phyloP scores from a whole-genome alignment of 53 echinoderm and acorn worm genomes.

The Arbacia lixula region DNA sequence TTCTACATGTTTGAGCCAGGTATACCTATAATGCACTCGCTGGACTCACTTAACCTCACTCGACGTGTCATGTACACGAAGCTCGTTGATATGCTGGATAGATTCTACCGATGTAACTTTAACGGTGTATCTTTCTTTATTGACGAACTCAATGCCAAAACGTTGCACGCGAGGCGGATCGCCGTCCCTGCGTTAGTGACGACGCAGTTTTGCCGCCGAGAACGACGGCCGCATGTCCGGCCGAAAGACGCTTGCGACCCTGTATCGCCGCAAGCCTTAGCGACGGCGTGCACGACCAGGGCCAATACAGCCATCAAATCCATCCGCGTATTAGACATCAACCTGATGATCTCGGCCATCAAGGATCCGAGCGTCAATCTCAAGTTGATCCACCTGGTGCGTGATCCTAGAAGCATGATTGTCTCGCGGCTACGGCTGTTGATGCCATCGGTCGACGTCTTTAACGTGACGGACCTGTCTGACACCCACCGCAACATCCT shows the following conservation, averaged over 20 bases:
- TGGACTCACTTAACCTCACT: conserved; percentile 56
- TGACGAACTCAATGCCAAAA: conserved; percentile 44
- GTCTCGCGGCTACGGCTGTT: conserved; percentile 71
- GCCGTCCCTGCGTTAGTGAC: conserved; percentile 58
- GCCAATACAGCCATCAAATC: conserved; percentile 72
- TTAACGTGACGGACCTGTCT: conserved; percentile 55
- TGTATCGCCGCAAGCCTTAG: conserved; percentile 35
- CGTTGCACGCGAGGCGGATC: conserved; percentile 28
- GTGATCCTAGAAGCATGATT: conserved; percentile 89
- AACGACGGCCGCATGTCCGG: neutral
- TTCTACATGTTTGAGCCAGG: conserved; percentile 97
- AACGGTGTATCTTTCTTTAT: conserved; percentile 65
- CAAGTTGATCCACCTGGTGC: conserved; percentile 87
- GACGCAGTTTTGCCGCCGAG: conserved; percentile 40
- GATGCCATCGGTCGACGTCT: conserved; percentile 20
- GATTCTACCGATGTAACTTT: conserved; percentile 69
- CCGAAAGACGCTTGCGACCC: conserved; percentile 44
- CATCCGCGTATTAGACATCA: conserved; percentile 76
- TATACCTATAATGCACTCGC: conserved; percentile 49
- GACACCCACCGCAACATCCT: conserved; percentile 61
- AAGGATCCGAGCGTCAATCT: conserved; percentile 58
- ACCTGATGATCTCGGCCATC: conserved; percentile 66
- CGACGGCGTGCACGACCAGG: conserved; percentile 53
- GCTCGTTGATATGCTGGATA: conserved; percentile 67
- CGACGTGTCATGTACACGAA: conserved; percentile 52